These are phyloP conservation scores for Habroteleia sp. DNA, from an alignment of 2,888 invertebrate species.

Conservation along the genomic window DNA sequence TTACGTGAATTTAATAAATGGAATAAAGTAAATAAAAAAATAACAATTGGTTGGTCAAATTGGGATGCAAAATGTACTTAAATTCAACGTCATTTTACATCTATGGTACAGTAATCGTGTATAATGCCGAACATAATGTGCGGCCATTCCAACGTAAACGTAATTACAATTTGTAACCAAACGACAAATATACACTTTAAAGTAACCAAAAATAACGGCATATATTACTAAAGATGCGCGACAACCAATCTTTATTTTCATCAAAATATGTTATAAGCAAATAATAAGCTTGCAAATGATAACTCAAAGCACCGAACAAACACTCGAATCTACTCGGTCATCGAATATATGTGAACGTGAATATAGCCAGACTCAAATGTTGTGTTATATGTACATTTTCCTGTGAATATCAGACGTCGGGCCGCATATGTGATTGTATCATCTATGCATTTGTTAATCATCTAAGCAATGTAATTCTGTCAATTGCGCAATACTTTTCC, in stretches of 20 bases:
- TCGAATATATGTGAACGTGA: conserved; percentile 67
- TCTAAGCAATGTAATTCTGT: too few species aligned
- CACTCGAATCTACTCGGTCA: conserved; percentile 70
- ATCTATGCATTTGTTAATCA: background rate
- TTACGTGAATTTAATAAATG: background rate
- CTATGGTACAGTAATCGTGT: conserved; percentile 64
- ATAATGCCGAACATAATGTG: conserved; percentile 72
- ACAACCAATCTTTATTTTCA: conserved; percentile 66
- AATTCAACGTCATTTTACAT: conserved; percentile 37
- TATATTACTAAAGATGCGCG: conserved; percentile 71
- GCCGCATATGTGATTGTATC: too few species aligned
- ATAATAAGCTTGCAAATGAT: conserved; percentile 75
- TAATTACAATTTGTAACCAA: conserved; percentile 64
- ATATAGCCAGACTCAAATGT: conserved; percentile 69
- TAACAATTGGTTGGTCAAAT: conserved; percentile 39
- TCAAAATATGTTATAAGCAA: conserved; percentile 72
- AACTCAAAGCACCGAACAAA: conserved; percentile 75
- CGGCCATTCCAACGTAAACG: conserved; percentile 74
- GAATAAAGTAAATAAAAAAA: background rate
- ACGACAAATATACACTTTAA: conserved; percentile 48
- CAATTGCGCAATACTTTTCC: background rate
- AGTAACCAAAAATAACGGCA: conserved; percentile 65
- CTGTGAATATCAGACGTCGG: conserved; percentile 33
- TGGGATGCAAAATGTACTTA: conserved; percentile 44
- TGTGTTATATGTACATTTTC: conserved; percentile 65